Evolutionary conservation across 1,140 invertebrate species (phyloP), one percentile per base, ranked within the genome.

Genomic region (Yoshiicerus persimilis): DNA sequence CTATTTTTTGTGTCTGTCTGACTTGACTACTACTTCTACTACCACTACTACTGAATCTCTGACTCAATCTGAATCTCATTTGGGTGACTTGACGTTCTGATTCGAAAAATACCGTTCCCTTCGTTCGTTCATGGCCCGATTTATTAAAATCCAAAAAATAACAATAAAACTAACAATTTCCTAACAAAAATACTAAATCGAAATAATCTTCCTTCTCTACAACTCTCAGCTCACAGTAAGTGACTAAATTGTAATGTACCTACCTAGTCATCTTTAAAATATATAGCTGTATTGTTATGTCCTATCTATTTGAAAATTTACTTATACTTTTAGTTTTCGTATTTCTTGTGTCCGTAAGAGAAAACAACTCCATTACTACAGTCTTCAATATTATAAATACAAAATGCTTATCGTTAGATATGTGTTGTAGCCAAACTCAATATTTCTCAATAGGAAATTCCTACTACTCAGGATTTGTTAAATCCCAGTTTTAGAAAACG

Each of bases 171-270:
- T 83, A 80, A 85, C 38, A 47, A 88, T 47, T 38, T 39, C 36
- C 27, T 86, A 88, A 84, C 34, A 38, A 38, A n/a, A 39, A 38
- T 39, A 38, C 36, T 62, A 84, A 80, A 64, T 84, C 84, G 38
- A 84, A 39, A 86, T 75, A 75, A 84, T 77, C 86, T 66, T 85
- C 88, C 39, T 84, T 85, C 41, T 86, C 64, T 47, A 84, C 66
- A 86, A 80, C 39, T 70, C 66, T 88, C 87, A 90, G 89, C 87
- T 80, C 87, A 88, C 89, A 90, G 89, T 90, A 90, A 90, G 89
- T 90, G 89, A 90, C 56, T 47, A 25, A 25, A 86, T 84, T 47
- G 83, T 84, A 41, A 80, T 84, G 77, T 83, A 47, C 11, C 41
- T 47, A 56, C 47, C 47, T 56, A 70, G 75, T 80, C 75, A 80